Evolutionary conservation across 1,140 invertebrate species (phyloP).

Genomic region (Aporrectodea caliginosa): DNA sequence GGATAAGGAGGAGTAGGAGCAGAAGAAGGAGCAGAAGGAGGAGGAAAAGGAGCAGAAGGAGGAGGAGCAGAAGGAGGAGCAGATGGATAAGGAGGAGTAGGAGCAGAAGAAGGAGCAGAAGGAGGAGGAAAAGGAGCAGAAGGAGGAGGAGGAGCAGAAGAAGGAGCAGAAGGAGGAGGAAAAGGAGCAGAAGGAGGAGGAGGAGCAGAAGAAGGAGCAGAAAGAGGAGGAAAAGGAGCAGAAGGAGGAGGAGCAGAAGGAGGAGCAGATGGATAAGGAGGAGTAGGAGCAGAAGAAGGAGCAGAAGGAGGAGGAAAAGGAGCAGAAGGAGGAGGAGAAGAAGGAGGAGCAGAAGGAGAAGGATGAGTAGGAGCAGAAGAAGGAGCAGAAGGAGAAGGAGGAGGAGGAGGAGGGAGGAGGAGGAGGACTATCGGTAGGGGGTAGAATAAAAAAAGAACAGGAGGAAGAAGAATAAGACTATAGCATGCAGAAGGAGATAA

Average conservation of each 20-base stretch:
- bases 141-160: not conserved
- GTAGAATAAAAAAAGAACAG: not conserved
- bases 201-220: not conserved
- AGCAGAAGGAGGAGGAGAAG: not conserved
- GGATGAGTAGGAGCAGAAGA: not conserved
- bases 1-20: not conserved
- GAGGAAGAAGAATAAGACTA: too few relatives aligned
- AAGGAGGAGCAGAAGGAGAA: not conserved
- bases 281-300: not conserved
- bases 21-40: not conserved
- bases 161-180: not conserved
- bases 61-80: not conserved
- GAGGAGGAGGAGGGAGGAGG: not conserved
- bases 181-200: not conserved
- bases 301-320: not conserved
- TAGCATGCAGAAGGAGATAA: too few relatives aligned
- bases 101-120: not conserved
- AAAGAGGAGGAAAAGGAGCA: not conserved
- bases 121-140: not conserved
- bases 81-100: not conserved
- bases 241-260: not conserved
- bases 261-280: not conserved
- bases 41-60: not conserved
- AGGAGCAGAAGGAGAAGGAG: not conserved
- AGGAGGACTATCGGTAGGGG: not conserved